A percentile compares a stretch with the other conserved stretches of the same genome.
These are phyloP conservation scores for Sipha maydis DNA, from an alignment of 2,888 invertebrate genomes.

Conservation along the genomic window DNA sequence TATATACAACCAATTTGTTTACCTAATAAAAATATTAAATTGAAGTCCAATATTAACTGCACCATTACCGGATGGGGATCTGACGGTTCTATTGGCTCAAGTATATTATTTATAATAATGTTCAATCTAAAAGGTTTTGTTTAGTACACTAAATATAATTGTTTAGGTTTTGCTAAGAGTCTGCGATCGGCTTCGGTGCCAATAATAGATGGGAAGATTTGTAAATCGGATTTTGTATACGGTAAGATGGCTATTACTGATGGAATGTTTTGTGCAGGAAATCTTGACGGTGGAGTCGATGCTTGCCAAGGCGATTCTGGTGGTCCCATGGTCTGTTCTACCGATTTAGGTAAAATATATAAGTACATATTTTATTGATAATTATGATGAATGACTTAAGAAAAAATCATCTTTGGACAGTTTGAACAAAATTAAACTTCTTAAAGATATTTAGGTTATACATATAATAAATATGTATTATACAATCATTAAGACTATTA, in stretches of 20 bases:
- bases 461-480: too few relatives aligned
- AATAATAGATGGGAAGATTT: conserved; percentile 74
- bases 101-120: conserved; percentile 66
- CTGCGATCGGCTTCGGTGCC: conserved; percentile 78
- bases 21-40: conserved; percentile 71
- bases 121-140: neutral
- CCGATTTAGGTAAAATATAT: conserved; percentile 45
- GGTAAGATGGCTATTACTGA: conserved; percentile 73
- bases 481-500: neutral
- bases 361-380: neutral
- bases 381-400: neutral
- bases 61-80: conserved; percentile 85
- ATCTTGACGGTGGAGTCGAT: conserved; percentile 79
- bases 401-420: neutral
- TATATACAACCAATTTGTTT: conserved; percentile 81
- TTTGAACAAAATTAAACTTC: too few relatives aligned
- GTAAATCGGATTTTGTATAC: conserved; percentile 76
- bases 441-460: neutral
- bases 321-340: conserved; percentile 79
- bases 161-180: conserved; percentile 73
- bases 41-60: conserved; percentile 74
- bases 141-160: neutral
- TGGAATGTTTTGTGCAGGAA: conserved; percentile 85
- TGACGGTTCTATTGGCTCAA: conserved; percentile 71
- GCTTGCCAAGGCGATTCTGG: conserved; percentile 87